A percentile compares a stretch with the other conserved stretches of the same genome.
These are phyloP conservation scores for Tanytarsus gracilentus DNA, from an alignment of 2,888 invertebrate genomes.

Conservation along the genomic window DNA sequence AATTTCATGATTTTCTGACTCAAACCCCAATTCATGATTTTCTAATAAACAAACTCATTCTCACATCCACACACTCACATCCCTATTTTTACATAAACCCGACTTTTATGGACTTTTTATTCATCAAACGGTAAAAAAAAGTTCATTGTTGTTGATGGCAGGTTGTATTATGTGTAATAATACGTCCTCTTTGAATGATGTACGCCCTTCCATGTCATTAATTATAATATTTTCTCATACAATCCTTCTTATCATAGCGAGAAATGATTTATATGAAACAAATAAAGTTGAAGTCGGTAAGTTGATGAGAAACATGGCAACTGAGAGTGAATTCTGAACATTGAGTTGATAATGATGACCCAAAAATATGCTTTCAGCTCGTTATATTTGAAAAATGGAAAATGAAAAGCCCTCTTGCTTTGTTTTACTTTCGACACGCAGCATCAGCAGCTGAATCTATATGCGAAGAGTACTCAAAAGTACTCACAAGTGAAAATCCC, in stretches of 20 bases:
- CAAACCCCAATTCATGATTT: too few species aligned
- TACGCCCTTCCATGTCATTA: neutral
- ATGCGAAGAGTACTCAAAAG: too few species aligned
- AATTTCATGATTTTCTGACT: too few species aligned
- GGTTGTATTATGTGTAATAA: neutral
- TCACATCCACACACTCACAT: too few species aligned
- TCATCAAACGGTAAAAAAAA: too few species aligned
- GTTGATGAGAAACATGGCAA: neutral
- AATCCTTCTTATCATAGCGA: neutral
- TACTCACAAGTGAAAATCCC: too few species aligned
- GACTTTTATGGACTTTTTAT: too few species aligned
- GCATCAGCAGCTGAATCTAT: too few species aligned
- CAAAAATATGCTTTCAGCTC: conserved; percentile 8
- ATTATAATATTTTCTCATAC: neutral
- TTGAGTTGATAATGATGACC: conserved; percentile 25
- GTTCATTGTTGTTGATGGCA: neutral
- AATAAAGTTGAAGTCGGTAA: conserved; percentile 13
- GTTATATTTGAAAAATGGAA: conserved; percentile 4
- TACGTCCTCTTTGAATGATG: neutral
- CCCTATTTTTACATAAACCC: too few species aligned
- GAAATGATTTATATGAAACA: conserved; percentile 23
- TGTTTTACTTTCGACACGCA: conserved; percentile 1
- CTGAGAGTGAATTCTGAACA: neutral
- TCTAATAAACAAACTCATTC: too few species aligned
- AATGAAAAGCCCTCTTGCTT: conserved; percentile 10